A percentile compares a stretch with the other conserved stretches of the same genome.
Evolutionary conservation across 2,888 invertebrate genomes (phyloP).

Genomic region (Ennomos quercinarius): DNA sequence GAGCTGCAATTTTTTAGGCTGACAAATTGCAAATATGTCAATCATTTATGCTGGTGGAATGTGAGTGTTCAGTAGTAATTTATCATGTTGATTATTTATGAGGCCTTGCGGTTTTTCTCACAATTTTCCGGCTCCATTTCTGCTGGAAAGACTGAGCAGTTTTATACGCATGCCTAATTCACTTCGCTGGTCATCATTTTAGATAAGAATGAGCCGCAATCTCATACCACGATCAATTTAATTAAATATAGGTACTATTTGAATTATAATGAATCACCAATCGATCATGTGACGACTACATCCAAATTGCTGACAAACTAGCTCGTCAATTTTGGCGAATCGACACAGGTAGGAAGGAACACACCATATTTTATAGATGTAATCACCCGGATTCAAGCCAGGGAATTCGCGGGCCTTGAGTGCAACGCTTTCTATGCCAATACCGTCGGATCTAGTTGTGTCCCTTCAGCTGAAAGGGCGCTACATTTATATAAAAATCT

Average conservation of each 20-base stretch:
- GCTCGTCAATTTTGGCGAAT: slow-evolving; percentile 70
- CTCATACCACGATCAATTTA: no score
- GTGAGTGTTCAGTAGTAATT: no score
- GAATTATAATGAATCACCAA: slow-evolving; percentile 35
- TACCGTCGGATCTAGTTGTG: slow-evolving; percentile 65
- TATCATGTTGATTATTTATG: no score
- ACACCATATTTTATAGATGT: slow-evolving; percentile 59
- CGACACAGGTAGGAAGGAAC: slow-evolving; percentile 47
- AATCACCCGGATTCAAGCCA: slow-evolving; percentile 74
- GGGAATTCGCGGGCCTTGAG: slow-evolving; percentile 76
- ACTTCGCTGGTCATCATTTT: neutral
- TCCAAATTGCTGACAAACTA: slow-evolving; percentile 59
- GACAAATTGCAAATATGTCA: no score
- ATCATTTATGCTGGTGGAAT: no score
- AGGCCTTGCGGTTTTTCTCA: no score
- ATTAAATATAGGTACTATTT: neutral
- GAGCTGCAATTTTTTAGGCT: no score
- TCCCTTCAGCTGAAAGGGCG: slow-evolving; percentile 66
- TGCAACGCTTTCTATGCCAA: slow-evolving; percentile 68
- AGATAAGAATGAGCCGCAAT: neutral
- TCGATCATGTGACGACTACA: slow-evolving; percentile 47
- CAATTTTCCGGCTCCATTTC: no score
- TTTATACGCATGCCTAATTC: neutral
- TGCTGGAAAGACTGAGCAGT: no score
- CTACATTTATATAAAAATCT: slow-evolving; percentile 54